Evolutionary conservation across 2,888 invertebrate genomes (phyloP).

Genomic region (Scaptomyza flava): DNA sequence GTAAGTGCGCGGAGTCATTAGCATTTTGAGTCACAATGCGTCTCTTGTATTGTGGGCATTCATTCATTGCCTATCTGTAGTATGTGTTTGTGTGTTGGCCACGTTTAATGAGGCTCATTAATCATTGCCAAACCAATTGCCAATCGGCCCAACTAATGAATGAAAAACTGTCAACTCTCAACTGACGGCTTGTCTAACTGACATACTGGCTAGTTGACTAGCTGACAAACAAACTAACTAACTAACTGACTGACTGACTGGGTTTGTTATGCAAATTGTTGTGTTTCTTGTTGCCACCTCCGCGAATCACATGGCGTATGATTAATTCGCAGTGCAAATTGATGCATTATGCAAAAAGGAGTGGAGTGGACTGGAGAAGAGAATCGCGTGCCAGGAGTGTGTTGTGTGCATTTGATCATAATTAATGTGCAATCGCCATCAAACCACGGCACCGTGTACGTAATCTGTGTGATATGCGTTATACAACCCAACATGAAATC

Average conservation of each 20-base stretch:
- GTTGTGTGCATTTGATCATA: conserved; percentile 37
- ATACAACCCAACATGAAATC: conserved; percentile 10
- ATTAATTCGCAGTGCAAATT: conserved; percentile 62
- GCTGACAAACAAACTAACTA: conserved; percentile 24
- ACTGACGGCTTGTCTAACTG: conserved; percentile 27
- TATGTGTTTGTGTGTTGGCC: conserved; percentile 15
- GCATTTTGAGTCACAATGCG: conserved; percentile 24
- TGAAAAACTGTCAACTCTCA: conserved; percentile 31
- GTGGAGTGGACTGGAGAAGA: neutral
- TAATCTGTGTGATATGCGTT: conserved; percentile 24
- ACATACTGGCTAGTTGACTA: conserved; percentile 21
- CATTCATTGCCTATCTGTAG: neutral
- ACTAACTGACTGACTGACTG: conserved; percentile 8
- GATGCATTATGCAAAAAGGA: conserved; percentile 31
- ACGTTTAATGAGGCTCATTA: conserved; percentile 67
- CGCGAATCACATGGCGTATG: conserved; percentile 47
- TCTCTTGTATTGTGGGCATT: neutral
- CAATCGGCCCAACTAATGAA: conserved; percentile 37
- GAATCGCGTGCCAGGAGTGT: conserved; percentile 30
- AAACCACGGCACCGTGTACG: conserved; percentile 39
- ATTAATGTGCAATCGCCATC: conserved; percentile 49
- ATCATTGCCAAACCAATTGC: conserved; percentile 59
- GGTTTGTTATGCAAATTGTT: conserved; percentile 42
- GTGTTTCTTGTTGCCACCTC: conserved; percentile 23
- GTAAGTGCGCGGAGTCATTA: conserved; percentile 42